These are phyloP conservation scores for Helicoverpa assulta DNA, from an alignment of 2,888 invertebrate species.

Conservation along the genomic window DNA sequence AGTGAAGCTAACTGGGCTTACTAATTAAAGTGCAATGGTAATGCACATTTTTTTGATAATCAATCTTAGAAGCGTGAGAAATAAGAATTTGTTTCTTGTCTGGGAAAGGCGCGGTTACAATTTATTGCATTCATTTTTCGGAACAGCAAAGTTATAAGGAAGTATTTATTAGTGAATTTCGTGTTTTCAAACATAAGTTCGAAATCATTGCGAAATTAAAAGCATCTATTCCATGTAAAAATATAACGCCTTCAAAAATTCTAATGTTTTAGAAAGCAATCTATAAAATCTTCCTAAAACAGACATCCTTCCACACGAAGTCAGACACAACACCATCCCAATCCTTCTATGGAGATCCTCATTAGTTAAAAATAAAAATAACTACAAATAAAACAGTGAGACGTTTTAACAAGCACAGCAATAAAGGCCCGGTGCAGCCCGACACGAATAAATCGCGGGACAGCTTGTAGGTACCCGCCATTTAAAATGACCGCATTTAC, in stretches of 20 bases:
- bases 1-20: neutral
- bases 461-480: conserved; percentile 76
- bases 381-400: conserved; percentile 65
- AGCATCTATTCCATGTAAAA: no score
- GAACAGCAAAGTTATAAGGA: neutral
- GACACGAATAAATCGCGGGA: conserved; percentile 81
- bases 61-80: conserved; percentile 62
- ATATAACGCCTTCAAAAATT: no score
- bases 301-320: neutral
- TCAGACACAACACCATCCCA: conserved; percentile 12
- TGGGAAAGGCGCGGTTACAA: conserved; percentile 39
- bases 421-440: conserved; percentile 77
- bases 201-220: neutral
- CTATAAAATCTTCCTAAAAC: no score
- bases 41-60: conserved; percentile 64
- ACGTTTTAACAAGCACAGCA: conserved; percentile 80
- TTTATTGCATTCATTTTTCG: conserved; percentile 31
- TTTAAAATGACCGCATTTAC: conserved; percentile 73
- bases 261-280: no score
- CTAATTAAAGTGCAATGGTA: conserved; percentile 70
- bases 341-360: conserved; percentile 69
- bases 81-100: conserved; percentile 54
- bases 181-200: neutral
- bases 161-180: neutral
- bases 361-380: conserved; percentile 73